phyloP scores from a whole-genome alignment of 2,113 vertebrate species.

The Oplegnathus fasciatus region DNA sequence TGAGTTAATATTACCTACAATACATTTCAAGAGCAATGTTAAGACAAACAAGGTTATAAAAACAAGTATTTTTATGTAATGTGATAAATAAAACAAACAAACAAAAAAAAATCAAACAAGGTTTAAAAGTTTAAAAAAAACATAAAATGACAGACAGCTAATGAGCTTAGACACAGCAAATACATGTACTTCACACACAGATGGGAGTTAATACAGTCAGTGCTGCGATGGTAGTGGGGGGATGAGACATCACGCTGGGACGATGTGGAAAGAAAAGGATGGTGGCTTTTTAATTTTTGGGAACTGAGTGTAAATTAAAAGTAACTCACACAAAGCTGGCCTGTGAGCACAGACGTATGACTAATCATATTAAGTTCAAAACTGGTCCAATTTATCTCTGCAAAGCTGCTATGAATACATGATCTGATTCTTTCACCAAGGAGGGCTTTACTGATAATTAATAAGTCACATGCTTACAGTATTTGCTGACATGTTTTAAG shows the following conservation, averaged over 20 bases:
- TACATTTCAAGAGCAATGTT: constrained; percentile 39
- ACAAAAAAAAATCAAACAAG: constrained; percentile 16
- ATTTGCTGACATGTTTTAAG: neutral
- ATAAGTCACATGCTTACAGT: neutral
- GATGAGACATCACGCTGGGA: constrained; percentile 56
- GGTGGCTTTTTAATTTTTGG: constrained; percentile 66
- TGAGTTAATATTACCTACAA: constrained; percentile 48
- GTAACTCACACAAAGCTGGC: constrained; percentile 29
- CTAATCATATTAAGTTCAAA: constrained; percentile 57
- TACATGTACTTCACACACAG: constrained; percentile 56
- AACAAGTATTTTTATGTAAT: constrained; percentile 18
- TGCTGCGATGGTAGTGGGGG: constrained; percentile 52
- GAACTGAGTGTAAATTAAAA: constrained; percentile 49
- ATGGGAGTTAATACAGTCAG: constrained; percentile 75
- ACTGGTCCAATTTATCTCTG: constrained; percentile 38
- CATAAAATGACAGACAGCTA: constrained; percentile 56
- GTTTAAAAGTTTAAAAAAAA: constrained; percentile 33
- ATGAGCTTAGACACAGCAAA: constrained; percentile 59
- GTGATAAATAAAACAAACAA: constrained; percentile 25
- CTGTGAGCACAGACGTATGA: constrained; percentile 50
- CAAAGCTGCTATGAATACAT: constrained; percentile 46
- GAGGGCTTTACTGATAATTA: constrained; percentile 36
- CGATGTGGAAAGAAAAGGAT: constrained; percentile 49
- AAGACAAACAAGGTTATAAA: constrained; percentile 55
- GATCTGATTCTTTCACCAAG: constrained; percentile 16